Conservation (phyloP, 2,888 invertebrate genomes). For the Podabrus alpinus region DNA sequence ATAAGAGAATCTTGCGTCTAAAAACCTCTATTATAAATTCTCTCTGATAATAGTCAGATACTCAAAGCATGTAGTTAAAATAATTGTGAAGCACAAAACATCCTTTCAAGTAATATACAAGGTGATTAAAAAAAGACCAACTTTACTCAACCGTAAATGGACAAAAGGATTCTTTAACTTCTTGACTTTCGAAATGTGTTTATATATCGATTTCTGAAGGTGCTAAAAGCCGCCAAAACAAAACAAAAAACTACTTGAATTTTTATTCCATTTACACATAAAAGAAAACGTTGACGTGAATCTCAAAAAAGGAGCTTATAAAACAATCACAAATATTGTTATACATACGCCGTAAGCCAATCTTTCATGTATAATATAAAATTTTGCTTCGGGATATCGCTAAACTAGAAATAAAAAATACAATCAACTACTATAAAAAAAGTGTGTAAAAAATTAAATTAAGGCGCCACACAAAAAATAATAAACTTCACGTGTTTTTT, state of each 20-base stretch:
- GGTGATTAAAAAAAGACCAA: neutral
- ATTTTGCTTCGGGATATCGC: neutral
- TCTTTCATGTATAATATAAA: neutral
- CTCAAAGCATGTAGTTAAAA: neutral
- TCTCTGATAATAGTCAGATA: neutral
- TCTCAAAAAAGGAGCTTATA: neutral
- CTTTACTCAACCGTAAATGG: neutral
- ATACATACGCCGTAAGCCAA: neutral
- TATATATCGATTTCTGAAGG: neutral
- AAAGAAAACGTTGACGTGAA: neutral
- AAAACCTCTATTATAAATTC: constrained; percentile 1
- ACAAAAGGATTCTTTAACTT: neutral
- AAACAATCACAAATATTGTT: neutral
- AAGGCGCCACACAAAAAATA: neutral
- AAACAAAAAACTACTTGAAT: neutral
- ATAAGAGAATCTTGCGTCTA: neutral
- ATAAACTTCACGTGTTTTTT: too few relatives aligned
- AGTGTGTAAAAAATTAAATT: neutral
- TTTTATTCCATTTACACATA: neutral
- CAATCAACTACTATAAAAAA: neutral
- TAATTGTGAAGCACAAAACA: neutral
- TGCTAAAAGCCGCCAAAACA: neutral
- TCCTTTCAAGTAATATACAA: neutral
- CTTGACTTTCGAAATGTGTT: neutral
- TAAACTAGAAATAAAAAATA: neutral